Evolutionary conservation across 2,797 vertebrate species (phyloP), one percentile per base, ranked within the genome.

Genomic region (Fringilla coelebs): DNA sequence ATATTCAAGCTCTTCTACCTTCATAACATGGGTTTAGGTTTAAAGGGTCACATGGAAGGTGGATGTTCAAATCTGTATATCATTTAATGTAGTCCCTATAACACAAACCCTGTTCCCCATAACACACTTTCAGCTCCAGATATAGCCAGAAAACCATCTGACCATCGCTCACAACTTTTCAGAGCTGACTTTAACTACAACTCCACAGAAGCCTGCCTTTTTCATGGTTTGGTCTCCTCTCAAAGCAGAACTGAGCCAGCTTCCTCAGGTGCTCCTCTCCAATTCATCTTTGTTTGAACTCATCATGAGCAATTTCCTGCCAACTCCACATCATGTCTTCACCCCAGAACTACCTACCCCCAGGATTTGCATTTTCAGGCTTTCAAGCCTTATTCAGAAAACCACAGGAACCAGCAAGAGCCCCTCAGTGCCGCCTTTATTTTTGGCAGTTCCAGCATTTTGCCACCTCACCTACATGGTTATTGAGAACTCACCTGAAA

Each of bases 221-320:
- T 34, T 70, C 1, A 0, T 31, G 18, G 10, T 65, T 72, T 61
- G 16, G 20, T 87, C 24, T 68, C 32, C 29, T 58, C 43, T 82
- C 63, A 73, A 41, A 73, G 20, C 16, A 28, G 28, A 46, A 7
- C 29, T 32, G 34, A 91, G 12, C 9, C 36, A 72, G 26, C 22
- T 61, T 54, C 24, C 38, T 75, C 58, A 34, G 29, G 16, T 11
- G 2, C 6, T 68, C 34, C 21, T 79, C 67, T 87, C 32, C 13
- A 57, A 32, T 31, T 49, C 1, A 0, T 48, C 34, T 67, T n/a
- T 2, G 0, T 68, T 43, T 67, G 28, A 87, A 29, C 6, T 3
- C 28, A 34, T 8, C 18, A 21, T 26, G 48, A 45, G 21, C 6
- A 81, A 29, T 41, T 85, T 10, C 1, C 40, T 78, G 34, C 13